These are phyloP conservation scores for Pseudomugil gertrudae DNA, from an alignment of 2,797 vertebrate genomes.

Conservation along the genomic window DNA sequence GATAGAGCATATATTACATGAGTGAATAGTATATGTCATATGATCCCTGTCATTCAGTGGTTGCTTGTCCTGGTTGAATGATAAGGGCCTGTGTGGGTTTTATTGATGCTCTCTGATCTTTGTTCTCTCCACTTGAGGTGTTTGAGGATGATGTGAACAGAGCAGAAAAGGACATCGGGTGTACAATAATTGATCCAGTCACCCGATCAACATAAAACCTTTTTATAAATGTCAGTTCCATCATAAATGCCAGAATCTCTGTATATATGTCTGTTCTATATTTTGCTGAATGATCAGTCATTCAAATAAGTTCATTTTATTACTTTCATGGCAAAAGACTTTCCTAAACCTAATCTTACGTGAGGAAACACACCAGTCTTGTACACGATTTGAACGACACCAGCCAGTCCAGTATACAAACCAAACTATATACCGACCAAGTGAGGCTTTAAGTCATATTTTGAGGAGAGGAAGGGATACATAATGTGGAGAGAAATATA, in stretches of 20 bases:
- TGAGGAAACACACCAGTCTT: too few relatives aligned
- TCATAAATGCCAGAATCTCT: too few relatives aligned
- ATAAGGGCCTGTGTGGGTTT: constrained; percentile 29
- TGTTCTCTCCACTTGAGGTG: constrained; percentile 23
- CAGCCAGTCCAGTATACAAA: neutral
- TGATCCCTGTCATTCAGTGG: constrained; percentile 29
- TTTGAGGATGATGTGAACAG: constrained; percentile 3
- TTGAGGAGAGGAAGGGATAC: neutral
- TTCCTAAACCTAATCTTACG: too few relatives aligned
- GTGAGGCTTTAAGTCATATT: neutral
- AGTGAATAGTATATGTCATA: constrained; percentile 16
- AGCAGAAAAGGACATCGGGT: neutral
- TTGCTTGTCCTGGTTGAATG: constrained; percentile 26
- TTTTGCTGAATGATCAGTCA: too few relatives aligned
- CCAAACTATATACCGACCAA: neutral
- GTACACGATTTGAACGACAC: neutral
- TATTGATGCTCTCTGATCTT: constrained; percentile 45
- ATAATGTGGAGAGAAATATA: neutral
- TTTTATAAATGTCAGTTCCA: too few relatives aligned
- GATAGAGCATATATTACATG: neutral
- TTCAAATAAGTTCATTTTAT: too few relatives aligned
- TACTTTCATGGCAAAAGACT: too few relatives aligned
- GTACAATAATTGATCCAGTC: neutral
- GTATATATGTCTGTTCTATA: too few relatives aligned
- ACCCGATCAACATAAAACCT: neutral